Base-by-base conservation (phyloP, 92 coral and sea anemone species). In the Epizoanthus illoricatus region DNA sequence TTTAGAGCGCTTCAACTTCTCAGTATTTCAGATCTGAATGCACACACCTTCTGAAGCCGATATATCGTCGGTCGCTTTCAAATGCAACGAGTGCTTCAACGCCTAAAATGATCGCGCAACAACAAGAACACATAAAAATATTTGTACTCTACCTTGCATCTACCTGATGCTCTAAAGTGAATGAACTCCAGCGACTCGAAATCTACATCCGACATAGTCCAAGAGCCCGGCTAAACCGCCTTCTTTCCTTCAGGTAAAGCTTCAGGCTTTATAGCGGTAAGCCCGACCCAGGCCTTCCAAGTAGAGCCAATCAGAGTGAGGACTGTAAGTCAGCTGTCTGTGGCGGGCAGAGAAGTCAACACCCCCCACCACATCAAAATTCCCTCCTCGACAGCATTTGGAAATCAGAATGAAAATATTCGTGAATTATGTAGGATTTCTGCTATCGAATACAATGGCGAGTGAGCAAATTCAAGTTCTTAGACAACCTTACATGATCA, bases 151-250 rank as follows among this genome's bases (percentile, higher is more conserved):
- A 78, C 28, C 71, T 19, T 63, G 74, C 57, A 9, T 33, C 75
- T 40, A 55, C 64, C 71, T 41, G 54, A 58, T 40, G 82, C 55
- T 62, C 71, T 83, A 63, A 88, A 80, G 42, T 39, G 28, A 16
- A 80, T 78, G 83, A 93, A 93, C 43, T 76, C 84, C 86, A 93
- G 86, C 56, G 90, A 82, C 43, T 86, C 82, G 66, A 90, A 93
- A 79, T 93, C 97, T 0, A 52, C 74, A 33, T 63, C 81, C 84
- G 87, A 74, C 92, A 89, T 86, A 75, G 28, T 78, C 82, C 15
- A 63, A 78, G 36, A 10, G 11, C 45, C 60, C 33, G 21, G 49
- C 45, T 71, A 45, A 21, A 78, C 8, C 54, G 23, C 82, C 61
- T 78, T 49, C 71, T 63, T 78, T 20, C 4, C 23, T 36, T 18